Evolutionary conservation across 2,888 invertebrate genomes (phyloP), one percentile per base, ranked within the genome.

Genomic region (Orthonevra nobilis): DNA sequence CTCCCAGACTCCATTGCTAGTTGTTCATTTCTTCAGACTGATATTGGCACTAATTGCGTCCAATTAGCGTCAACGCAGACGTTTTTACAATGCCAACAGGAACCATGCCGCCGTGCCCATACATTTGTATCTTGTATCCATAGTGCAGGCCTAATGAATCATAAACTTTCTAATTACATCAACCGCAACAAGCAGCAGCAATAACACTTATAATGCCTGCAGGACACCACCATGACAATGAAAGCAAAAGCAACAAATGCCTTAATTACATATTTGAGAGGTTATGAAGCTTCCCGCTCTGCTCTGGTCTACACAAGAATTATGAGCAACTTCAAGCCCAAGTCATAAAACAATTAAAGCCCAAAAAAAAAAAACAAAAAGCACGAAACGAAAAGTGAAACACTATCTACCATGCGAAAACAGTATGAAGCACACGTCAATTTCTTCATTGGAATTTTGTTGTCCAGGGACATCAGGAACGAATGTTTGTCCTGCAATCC

Each of bases 41-140:
- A 42, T 28, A 14, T 30, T 10, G n/a, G 30, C 23, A 60, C 15
- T 15, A 60, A 50, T 32, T 63, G 34, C 15, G 54, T 54, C 61
- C 48, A 68, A 75, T 75, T 75, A 75, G 61, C 46, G 61, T 61
- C 61, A 30, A 36, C 17, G 32, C 46, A 75, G 74, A 68, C 68
- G 48, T 40, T 54, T 26, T 69, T 48, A 34, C 54, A 48, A 48
- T 74, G 50, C 61, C 68, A 68, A 60, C 74, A 75, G 56, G 19
- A 36, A 38, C 30, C 48, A 64, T 26, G 63, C 50, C 23, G 20
- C 36, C n/a, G 10, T 10, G 10, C n/a, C 5, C 15, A 23, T 6
- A 10, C 38, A 15, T 12, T 10, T 5, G 17, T 10, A 12, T 4
- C 15, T 20, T 19, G 15, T 32, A 32, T 5, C 4, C 20, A 44